Evolutionary conservation across 2,888 invertebrate genomes (phyloP).

Genomic region (Monoplex corrugatus): DNA sequence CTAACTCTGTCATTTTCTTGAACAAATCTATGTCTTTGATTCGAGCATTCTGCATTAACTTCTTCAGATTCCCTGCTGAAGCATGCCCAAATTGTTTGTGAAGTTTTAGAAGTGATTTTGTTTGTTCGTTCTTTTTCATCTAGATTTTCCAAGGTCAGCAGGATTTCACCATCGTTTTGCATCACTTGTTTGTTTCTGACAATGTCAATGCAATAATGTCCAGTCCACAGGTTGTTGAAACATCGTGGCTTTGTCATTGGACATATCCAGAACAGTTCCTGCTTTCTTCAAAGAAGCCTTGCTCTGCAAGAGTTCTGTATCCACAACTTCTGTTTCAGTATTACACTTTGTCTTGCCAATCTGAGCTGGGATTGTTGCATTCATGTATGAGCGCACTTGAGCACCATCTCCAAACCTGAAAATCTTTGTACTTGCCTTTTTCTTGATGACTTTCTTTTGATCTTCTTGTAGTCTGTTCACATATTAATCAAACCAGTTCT

Average conservation of each 20-base stretch:
- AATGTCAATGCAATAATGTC: slow-evolving; percentile 53
- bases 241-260: slow-evolving; percentile 49
- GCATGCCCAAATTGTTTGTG: not conserved
- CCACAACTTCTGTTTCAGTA: slow-evolving; percentile 50
- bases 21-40: not conserved
- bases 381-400: slow-evolving; percentile 35
- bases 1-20: not conserved
- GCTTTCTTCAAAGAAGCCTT: slow-evolving; percentile 51
- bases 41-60: not conserved
- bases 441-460: slow-evolving; percentile 15
- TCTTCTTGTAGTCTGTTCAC: slow-evolving; percentile 3
- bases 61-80: not conserved
- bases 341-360: slow-evolving; percentile 47
- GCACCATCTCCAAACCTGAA: slow-evolving; percentile 55
- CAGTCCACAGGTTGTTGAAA: slow-evolving; percentile 50
- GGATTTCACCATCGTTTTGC: not conserved
- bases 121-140: not conserved
- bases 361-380: slow-evolving; percentile 46
- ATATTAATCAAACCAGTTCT: not conserved
- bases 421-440: not conserved
- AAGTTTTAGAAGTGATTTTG: not conserved
- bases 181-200: not conserved
- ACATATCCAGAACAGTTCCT: slow-evolving; percentile 44
- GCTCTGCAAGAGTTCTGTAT: slow-evolving; percentile 52
- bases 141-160: not conserved